Evolutionary conservation across 37 sponge, comb jelly and placozoan genomes (phyloP), one percentile per base, ranked within the genome.

Genomic region (Bolinopsis microptera): DNA sequence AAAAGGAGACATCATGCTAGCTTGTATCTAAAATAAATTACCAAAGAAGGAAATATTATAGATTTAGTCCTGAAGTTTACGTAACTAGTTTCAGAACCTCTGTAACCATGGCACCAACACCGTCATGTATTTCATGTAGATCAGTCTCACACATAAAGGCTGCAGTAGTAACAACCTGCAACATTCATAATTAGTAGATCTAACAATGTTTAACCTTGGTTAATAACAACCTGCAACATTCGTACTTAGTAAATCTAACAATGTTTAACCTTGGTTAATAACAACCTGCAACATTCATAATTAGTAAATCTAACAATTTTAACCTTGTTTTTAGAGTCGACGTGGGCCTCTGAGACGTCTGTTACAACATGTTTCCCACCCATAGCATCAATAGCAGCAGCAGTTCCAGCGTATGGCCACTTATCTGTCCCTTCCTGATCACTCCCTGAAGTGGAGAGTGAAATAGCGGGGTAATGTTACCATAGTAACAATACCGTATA

Each of bases 131-230:
- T 32, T 95, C 94, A 88, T 95, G 95, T 1, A 96, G 68, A 34
- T 96, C 97, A 40, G 95, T 94, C 34, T 92, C 95, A 34, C 93
- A 96, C 97, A 97, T 97, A 93, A 93, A 97, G 26, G 97, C 97
- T 31, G 97, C 95, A 0, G 95, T 93, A 0, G 97, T 96, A 8
- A 97, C 97, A 0, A 97, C 90, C 90, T 86, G 90, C 5, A 72
- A 72, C n/a, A n/a, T n/a, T n/a, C n/a, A 22, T 67, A 67, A 21
- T 22, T 67, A 67, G 21, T 21, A 67, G 21, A 13, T 22, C 21
- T 22, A 67, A 22, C 68, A 67, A 21, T 67, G 68, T 67, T 21
- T 22, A 21, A 21, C 13, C 68, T 67, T 21, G 21, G 68, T 13
- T 21, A 5, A 74, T 27, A 25, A 21, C 24, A 74, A n/a, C 24